Evolutionary conservation across 2,113 vertebrate species (phyloP).

Genomic region (Pavo muticus): DNA sequence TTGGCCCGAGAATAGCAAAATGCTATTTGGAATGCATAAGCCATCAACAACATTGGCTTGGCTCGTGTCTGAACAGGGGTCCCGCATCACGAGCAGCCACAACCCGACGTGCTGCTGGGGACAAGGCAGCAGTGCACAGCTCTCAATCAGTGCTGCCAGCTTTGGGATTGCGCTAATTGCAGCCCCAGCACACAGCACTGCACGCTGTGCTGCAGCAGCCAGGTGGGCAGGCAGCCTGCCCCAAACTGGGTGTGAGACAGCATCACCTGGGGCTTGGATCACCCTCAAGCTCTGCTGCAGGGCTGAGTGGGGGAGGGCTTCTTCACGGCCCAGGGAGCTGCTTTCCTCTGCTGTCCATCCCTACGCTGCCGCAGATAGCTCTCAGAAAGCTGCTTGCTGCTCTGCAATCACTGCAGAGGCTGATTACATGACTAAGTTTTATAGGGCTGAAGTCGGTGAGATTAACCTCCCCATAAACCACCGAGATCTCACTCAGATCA

Average conservation of each 20-base stretch:
- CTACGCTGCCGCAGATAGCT: background rate
- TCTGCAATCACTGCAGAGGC: background rate
- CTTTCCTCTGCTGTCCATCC: background rate
- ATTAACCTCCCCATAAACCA: background rate
- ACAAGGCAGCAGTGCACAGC: accelerated
- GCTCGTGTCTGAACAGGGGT: background rate
- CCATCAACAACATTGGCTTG: background rate
- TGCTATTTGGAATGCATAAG: background rate
- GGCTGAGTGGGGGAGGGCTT: background rate
- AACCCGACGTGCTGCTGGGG: accelerated
- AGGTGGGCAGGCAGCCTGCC: background rate
- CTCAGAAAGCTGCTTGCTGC: background rate
- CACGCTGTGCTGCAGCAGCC: background rate
- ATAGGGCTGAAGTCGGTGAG: background rate
- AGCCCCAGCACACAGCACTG: accelerated
- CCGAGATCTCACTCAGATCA: background rate
- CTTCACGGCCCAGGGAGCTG: too few species aligned
- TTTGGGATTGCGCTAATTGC: background rate
- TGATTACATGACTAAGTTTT: background rate
- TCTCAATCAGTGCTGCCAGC: background rate
- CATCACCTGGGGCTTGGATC: background rate
- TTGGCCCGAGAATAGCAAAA: background rate
- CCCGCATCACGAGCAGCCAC: background rate
- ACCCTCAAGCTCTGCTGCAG: accelerated
- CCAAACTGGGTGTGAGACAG: background rate